Evolutionary conservation across 2,888 invertebrate genomes (phyloP), one percentile per base, ranked within the genome.

Genomic region (Macrophya annulata): DNA sequence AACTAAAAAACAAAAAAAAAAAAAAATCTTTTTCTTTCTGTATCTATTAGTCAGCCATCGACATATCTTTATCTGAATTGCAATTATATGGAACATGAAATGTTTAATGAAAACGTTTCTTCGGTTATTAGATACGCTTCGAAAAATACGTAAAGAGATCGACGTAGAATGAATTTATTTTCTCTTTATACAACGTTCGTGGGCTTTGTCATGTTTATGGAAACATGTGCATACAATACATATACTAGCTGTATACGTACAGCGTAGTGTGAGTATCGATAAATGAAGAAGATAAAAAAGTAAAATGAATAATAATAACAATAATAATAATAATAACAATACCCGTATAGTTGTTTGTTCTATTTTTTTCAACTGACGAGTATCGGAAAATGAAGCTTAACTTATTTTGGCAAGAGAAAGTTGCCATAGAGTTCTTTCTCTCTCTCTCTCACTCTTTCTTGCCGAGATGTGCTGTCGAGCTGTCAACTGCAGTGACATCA

Each of bases 401-500:
- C 12, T 68, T 17, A 37, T 15, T 0, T 21, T 12, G 10, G 4
- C 4, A n/a, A 10, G 17, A 21, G 45, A 31, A 51, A 77, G 12
- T 12, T 37, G 9, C 12, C 48, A 17, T 62, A 55, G 17, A 55
- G 15, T 76, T 9, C 15, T n/a, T n/a, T n/a, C n/a, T n/a, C n/a
- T n/a, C n/a, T n/a, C n/a, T n/a, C n/a, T n/a, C n/a, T n/a, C n/a
- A n/a, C n/a, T 77, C 48, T 25, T 15, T 55, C 8, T 55, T 37
- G 31, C 55, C 5, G 77, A 77, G 77, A n/a, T 77, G 10, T 77
- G 31, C 77, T n/a, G 25, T 77, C 55, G 25, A 77, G 17, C 77
- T 77, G 77, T 77, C 77, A 77, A 51, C 48, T 51, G 77, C 77
- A 77, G 51, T 37, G 77, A 25, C 17, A 9, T 55, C 51, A 55